Evolutionary conservation across 1,140 invertebrate genomes (phyloP).

Genomic region (Acromyrmex echinatior): DNA sequence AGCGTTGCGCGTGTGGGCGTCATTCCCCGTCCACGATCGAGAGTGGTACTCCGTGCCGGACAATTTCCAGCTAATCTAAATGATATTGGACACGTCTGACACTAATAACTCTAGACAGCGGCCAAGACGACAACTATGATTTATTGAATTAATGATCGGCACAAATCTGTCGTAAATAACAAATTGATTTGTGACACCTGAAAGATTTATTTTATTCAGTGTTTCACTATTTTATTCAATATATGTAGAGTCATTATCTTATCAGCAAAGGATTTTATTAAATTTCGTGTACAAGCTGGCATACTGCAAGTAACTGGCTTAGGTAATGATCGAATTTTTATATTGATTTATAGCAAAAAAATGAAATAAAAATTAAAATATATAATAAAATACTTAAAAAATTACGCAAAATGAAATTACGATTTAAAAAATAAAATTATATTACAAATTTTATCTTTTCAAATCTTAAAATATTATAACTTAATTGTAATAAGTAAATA

Average conservation of each 20-base stretch:
- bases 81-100: conserved; percentile 72
- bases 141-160: conserved; percentile 49
- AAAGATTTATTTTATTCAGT: not conserved
- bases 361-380: not conserved
- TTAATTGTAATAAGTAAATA: not conserved
- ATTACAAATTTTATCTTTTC: not conserved
- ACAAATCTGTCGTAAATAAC: conserved; percentile 41
- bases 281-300: no score
- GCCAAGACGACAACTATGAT: conserved; percentile 31
- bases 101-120: conserved; percentile 45
- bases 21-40: conserved; percentile 36
- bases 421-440: not conserved
- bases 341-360: not conserved
- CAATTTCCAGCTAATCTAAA: conserved; percentile 76
- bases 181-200: not conserved
- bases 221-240: conserved; percentile 1
- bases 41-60: conserved; percentile 49
- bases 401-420: not conserved
- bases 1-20: conserved; percentile 76
- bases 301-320: not conserved
- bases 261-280: not conserved
- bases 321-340: not conserved
- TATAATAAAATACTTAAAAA: not conserved
- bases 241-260: not conserved
- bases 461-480: not conserved